Evolutionary conservation across 2,888 invertebrate genomes (phyloP).

Genomic region (Rotaria magnacalcarata): DNA sequence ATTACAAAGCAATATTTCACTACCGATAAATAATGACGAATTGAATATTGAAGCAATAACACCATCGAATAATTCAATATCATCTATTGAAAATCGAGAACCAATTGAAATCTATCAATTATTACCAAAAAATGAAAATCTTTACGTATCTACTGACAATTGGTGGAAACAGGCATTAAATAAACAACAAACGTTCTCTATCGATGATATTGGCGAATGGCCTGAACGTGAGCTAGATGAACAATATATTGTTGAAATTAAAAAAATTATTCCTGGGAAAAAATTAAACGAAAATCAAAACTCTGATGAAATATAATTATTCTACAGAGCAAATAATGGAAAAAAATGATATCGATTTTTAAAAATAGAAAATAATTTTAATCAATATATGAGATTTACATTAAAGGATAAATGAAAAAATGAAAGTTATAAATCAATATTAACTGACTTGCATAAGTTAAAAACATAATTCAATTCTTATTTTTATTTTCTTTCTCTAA

Average conservation of each 20-base stretch:
- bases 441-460: no score
- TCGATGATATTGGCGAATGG: slow-evolving; percentile 20
- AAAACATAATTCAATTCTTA: no score
- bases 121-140: slow-evolving; percentile 2
- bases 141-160: neutral
- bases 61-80: neutral
- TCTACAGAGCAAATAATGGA: no score
- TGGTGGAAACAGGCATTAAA: slow-evolving; percentile 17
- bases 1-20: neutral
- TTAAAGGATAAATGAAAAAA: no score
- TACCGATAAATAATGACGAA: neutral
- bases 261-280: neutral
- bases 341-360: no score
- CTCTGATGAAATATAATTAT: no score
- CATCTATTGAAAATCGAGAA: neutral
- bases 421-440: no score
- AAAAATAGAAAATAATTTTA: no score
- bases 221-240: neutral
- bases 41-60: neutral
- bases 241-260: neutral
- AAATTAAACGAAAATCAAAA: neutral
- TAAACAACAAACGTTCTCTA: slow-evolving; percentile 1
- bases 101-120: slow-evolving; percentile 34
- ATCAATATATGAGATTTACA: no score
- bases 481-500: no score